Conservation (phyloP, 1,140 invertebrate species). For the Saccostrea cuccullata region DNA sequence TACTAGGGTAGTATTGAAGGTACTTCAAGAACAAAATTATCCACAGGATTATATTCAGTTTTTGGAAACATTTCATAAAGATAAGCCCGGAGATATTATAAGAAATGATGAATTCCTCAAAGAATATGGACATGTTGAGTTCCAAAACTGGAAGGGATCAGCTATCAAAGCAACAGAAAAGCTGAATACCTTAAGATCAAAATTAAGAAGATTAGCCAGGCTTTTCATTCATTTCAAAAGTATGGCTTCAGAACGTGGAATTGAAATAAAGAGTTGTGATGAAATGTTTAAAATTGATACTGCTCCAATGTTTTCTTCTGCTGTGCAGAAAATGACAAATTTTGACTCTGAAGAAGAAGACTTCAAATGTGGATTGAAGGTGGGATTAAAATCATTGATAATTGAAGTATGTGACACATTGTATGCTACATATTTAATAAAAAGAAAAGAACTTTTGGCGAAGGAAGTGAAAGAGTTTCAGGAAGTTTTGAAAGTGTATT, state of each 20-base stretch:
- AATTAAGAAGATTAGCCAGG: constrained; percentile 32
- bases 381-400: neutral
- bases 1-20: neutral
- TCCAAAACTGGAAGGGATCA: neutral
- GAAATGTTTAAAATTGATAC: neutral
- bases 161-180: neutral
- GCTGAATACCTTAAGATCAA: neutral
- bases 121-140: neutral
- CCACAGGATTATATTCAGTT: neutral
- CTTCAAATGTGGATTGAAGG: neutral
- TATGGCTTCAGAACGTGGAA: neutral
- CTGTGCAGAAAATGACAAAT: neutral
- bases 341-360: neutral
- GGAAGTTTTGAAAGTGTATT: neutral
- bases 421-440: neutral
- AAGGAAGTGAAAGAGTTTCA: constrained; percentile 21
- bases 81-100: constrained; percentile 8
- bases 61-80: neutral
- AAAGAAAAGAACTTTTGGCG: neutral
- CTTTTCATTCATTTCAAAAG: constrained; percentile 31
- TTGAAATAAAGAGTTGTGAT: neutral
- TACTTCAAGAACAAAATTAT: neutral
- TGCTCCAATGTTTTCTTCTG: neutral
- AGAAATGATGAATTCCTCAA: constrained; percentile 21
- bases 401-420: neutral